Evolutionary conservation across 2,797 vertebrate genomes (phyloP).

Genomic region (Acestrorhynchus altus): DNA sequence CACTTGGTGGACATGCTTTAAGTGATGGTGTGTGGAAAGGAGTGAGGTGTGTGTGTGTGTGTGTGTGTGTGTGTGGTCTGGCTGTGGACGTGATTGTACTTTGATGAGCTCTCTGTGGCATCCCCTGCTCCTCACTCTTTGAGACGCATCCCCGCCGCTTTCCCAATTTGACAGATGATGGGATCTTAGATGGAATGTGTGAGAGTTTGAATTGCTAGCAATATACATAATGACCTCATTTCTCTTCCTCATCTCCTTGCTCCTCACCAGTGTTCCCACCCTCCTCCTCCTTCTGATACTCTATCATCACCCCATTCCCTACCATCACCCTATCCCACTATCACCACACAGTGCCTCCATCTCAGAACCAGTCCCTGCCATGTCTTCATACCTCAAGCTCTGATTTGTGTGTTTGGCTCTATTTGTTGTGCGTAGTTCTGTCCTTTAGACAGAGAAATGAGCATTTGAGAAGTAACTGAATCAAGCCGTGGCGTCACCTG

Average conservation of each 20-base stretch:
- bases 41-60: conserved; percentile 36
- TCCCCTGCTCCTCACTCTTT: conserved; percentile 71
- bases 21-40: conserved; percentile 50
- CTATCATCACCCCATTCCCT: conserved; percentile 24
- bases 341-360: conserved; percentile 44
- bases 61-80: conserved; percentile 67
- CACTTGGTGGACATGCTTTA: neutral
- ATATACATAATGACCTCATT: conserved; percentile 88
- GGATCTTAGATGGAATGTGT: conserved; percentile 89
- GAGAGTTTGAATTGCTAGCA: conserved; percentile 85
- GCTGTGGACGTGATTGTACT: conserved; percentile 77
- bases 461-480: neutral
- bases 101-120: conserved; percentile 79
- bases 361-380: conserved; percentile 18
- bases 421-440: conserved; percentile 33
- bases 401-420: conserved; percentile 1
- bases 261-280: conserved; percentile 34
- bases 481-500: conserved; percentile 2
- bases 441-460: neutral
- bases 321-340: neutral
- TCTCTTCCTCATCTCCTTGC: conserved; percentile 69
- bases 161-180: conserved; percentile 90
- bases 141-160: conserved; percentile 76
- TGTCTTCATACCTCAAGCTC: conserved; percentile 22
- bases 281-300: conserved; percentile 54